These are phyloP conservation scores for Heterotilapia buettikoferi DNA, from an alignment of 2,113 vertebrate species.

Conservation along the genomic window DNA sequence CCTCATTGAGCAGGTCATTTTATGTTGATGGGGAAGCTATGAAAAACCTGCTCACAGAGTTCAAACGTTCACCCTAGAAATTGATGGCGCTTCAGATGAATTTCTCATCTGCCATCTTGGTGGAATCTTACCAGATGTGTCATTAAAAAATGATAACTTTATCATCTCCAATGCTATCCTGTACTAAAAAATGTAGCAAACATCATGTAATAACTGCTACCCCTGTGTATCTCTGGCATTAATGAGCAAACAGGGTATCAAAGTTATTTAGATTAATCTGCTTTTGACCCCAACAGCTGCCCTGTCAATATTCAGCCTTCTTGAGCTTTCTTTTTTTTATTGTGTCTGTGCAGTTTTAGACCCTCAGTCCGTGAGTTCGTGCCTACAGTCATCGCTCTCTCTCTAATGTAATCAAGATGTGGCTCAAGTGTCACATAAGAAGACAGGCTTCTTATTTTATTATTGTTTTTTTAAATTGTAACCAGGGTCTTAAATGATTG, in stretches of 20 bases:
- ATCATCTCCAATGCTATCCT: background rate
- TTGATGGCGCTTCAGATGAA: background rate
- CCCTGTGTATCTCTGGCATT: background rate
- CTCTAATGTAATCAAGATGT: conserved; percentile 7
- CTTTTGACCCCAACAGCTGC: conserved; percentile 24
- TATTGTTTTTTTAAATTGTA: background rate
- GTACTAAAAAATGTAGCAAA: conserved; percentile 10
- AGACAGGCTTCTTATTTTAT: background rate
- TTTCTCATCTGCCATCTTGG: background rate
- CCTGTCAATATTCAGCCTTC: background rate
- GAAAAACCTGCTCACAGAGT: background rate
- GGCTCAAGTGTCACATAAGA: background rate
- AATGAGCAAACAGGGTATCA: conserved; percentile 31
- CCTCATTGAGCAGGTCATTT: conserved; percentile 1
- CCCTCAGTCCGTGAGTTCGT: background rate
- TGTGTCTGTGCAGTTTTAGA: background rate
- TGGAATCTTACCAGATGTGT: background rate
- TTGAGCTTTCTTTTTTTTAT: conserved; percentile 5
- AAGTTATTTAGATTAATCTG: background rate
- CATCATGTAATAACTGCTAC: background rate
- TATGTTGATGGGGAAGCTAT: background rate
- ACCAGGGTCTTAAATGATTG: background rate
- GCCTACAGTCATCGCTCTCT: background rate
- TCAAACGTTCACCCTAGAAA: background rate
- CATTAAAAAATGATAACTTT: conserved; percentile 29